Base-by-base conservation (phyloP, 1,140 invertebrate genomes). In the Drosophila nigromelanica region DNA sequence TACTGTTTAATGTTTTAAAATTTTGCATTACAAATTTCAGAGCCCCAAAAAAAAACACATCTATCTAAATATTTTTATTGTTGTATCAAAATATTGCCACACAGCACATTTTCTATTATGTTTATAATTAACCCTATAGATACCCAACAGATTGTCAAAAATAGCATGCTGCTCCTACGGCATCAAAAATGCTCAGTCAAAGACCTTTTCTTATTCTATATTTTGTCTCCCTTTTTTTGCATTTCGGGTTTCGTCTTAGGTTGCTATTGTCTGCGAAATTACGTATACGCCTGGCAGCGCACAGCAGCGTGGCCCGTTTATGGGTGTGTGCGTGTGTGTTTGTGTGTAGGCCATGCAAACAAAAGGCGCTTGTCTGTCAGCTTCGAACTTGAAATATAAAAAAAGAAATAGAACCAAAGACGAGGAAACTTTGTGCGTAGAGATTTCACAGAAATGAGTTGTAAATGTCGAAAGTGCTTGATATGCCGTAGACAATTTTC, bases 391-490 rank as follows among this genome's bases (percentile, higher is more conserved):
- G 83, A 89, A 89, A 81, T 81, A 73, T 12, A 30, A 87, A 81
- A 74, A 70, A 62, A 4, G 18, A 52, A 12, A 33, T 33, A 33
- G 7, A 33, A 27, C 2, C 33, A 30, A 52, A 52, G 21, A 56
- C 33, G 27, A 14, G 27, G 7, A 35, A 35, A 35, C 48, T 48
- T 78, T 72, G 71, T 80, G 80, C 68, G 79, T 73, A 78, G 83
- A 89, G 78, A 87, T 78, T 82, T 83, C 76, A 69, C 63, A 70
- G 72, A 83, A 81, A 77, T 87, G 83, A 87, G 83, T 89, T 87
- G 83, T 87, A 87, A 87, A 87, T 87, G 83, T 87, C 83, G 87
- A 87, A 89, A 83, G 83, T 76, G 79, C 73, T 86, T 61, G 71
- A 76, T 70, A 81, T 82, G 82, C 78, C 68, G 54, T 72, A 87